Conservation (phyloP, 2,888 invertebrate genomes). For the Pseudolycoriella hygida region DNA sequence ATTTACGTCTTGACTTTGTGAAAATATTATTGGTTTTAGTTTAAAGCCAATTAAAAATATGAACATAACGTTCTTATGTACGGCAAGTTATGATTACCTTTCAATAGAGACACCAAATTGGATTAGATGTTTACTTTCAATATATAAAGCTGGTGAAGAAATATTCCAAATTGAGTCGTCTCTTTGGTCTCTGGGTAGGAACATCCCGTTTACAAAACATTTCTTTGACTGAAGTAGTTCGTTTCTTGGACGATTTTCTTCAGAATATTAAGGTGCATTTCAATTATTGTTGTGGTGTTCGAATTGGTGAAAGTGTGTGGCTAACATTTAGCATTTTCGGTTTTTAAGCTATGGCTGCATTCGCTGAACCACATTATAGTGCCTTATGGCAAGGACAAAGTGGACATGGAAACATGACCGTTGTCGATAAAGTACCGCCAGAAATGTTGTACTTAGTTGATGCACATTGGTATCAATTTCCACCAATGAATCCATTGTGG, state of each 20-base stretch:
- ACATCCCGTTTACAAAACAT: not conserved
- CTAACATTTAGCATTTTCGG: not conserved
- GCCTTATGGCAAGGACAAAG: slow-evolving; percentile 5
- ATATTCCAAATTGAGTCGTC: slow-evolving; percentile 2
- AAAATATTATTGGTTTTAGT: no score
- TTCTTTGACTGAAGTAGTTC: slow-evolving; percentile 6
- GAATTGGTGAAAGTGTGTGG: not conserved
- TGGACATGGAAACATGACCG: slow-evolving; percentile 43
- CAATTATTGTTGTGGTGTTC: no score
- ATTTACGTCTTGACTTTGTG: no score
- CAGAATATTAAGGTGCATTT: not conserved
- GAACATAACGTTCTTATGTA: no score
- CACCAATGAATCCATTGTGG: slow-evolving; percentile 80
- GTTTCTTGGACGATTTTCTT: slow-evolving; percentile 7
- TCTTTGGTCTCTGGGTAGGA: slow-evolving; percentile 5
- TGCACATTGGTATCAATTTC: slow-evolving; percentile 72
- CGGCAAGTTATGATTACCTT: no score
- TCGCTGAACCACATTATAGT: slow-evolving; percentile 7
- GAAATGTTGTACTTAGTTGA: slow-evolving; percentile 53
- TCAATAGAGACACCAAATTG: no score
- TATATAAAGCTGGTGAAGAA: no score
- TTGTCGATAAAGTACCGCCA: slow-evolving; percentile 60
- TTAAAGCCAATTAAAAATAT: no score
- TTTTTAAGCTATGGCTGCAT: slow-evolving; percentile 7
- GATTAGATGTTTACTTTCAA: no score